Conservation (phyloP, 2,113 vertebrate species). For the Scopus umbretta region DNA sequence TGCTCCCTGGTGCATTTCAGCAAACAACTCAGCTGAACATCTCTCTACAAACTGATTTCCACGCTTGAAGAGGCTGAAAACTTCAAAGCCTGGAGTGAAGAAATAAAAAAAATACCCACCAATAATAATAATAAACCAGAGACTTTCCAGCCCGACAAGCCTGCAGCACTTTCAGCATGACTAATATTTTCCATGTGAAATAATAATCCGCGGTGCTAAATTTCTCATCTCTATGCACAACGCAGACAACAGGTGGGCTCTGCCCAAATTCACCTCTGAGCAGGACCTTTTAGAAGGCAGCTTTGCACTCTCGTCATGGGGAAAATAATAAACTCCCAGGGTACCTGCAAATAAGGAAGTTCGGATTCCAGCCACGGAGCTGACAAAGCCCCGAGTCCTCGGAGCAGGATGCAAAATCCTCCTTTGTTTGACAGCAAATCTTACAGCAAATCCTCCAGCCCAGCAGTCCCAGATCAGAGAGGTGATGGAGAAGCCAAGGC, state of each 20-base stretch:
- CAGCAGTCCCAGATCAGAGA: rapidly evolving
- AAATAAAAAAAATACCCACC: not conserved
- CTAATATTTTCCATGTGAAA: slow-evolving; percentile 9
- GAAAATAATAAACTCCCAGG: not conserved
- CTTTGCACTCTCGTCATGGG: rapidly evolving
- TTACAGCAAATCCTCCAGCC: not conserved
- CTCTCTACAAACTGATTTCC: slow-evolving; percentile 9
- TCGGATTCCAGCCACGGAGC: not conserved
- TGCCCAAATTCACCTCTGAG: not conserved
- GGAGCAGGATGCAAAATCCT: not conserved
- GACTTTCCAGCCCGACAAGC: not conserved
- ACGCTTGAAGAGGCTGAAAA: not conserved
- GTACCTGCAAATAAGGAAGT: not conserved
- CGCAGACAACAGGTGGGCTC: slow-evolving; percentile 13
- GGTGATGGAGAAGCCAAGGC: not conserved
- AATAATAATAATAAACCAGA: not conserved
- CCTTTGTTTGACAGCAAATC: not conserved
- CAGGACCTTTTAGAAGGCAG: not conserved
- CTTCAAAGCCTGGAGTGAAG: slow-evolving; percentile 22
- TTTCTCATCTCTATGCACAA: not conserved
- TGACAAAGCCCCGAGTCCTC: not conserved
- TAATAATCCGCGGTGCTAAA: not conserved
- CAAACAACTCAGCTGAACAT: not conserved
- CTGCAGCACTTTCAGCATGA: slow-evolving; percentile 7
- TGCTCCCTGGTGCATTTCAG: not conserved